Conservation (phyloP, 2,888 invertebrate genomes). For the Caenorhabditis panamensis region DNA sequence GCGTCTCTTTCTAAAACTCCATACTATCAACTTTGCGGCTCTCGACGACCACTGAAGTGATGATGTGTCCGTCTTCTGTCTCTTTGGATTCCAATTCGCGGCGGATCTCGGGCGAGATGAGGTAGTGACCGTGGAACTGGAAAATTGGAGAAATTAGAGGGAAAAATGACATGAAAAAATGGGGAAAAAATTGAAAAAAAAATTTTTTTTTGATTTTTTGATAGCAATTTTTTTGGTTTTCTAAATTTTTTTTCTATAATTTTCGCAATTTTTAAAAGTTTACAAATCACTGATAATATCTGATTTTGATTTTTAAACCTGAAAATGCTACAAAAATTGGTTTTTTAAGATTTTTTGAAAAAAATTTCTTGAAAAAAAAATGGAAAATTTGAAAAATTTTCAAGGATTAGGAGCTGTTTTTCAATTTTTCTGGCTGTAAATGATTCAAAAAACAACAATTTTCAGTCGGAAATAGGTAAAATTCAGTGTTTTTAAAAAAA, state of each 20-base stretch:
- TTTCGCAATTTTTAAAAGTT: no score
- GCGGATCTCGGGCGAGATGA: slow-evolving; percentile 89
- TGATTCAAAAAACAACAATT: no score
- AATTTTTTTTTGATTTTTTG: no score
- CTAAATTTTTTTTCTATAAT: not conserved
- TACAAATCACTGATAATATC: no score
- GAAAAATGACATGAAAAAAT: not conserved
- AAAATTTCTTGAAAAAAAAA: no score
- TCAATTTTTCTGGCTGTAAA: no score
- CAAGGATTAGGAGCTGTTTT: no score
- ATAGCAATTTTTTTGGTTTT: not conserved
- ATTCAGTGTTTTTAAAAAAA: not conserved
- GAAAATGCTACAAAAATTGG: no score
- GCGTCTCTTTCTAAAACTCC: slow-evolving; percentile 64
- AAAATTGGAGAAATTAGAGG: slow-evolving; percentile 10
- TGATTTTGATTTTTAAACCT: not conserved
- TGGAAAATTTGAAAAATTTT: no score
- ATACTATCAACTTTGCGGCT: slow-evolving; percentile 64
- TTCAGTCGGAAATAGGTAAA: no score
- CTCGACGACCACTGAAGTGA: slow-evolving; percentile 62
- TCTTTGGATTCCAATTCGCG: slow-evolving; percentile 91
- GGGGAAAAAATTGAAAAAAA: not conserved
- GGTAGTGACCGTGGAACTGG: slow-evolving; percentile 84
- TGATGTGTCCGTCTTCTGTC: slow-evolving; percentile 72
- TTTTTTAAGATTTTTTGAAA: no score